Evolutionary conservation across 2,113 vertebrate genomes (phyloP).

Genomic region (Eira barbara): DNA sequence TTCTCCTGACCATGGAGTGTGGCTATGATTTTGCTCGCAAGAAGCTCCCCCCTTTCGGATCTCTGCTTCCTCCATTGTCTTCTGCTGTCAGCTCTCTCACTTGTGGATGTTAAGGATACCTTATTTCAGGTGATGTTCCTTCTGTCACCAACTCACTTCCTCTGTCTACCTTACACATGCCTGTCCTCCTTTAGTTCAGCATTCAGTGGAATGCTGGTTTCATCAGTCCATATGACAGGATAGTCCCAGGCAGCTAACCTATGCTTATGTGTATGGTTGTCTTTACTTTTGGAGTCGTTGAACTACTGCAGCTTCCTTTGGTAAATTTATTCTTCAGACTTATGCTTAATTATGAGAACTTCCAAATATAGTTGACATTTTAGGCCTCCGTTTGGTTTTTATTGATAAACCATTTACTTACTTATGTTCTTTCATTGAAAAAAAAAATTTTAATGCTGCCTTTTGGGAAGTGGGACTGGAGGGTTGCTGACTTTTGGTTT

Average conservation of each 20-base stretch:
- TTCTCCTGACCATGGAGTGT: background rate
- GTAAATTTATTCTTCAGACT: background rate
- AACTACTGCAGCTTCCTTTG: background rate
- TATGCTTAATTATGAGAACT: background rate
- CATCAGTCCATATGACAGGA: slow-evolving; percentile 38
- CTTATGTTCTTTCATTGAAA: background rate
- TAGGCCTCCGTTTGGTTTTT: background rate
- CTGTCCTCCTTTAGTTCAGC: background rate
- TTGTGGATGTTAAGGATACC: background rate
- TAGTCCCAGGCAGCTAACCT: slow-evolving; percentile 19
- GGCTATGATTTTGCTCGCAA: background rate
- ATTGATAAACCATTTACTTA: background rate
- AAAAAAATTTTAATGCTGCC: background rate
- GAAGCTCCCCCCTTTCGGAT: background rate
- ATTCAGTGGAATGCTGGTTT: background rate
- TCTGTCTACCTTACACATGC: background rate
- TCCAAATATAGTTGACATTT: background rate
- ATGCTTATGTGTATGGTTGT: background rate
- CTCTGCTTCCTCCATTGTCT: background rate
- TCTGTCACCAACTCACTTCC: background rate
- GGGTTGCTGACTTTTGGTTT: background rate
- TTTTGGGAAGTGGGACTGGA: background rate
- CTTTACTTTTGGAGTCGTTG: background rate
- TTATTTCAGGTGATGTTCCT: background rate
- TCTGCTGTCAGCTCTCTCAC: background rate